phyloP scores from a whole-genome alignment of 1,140 invertebrate genomes.

The Pseudobourletiella spinata region DNA sequence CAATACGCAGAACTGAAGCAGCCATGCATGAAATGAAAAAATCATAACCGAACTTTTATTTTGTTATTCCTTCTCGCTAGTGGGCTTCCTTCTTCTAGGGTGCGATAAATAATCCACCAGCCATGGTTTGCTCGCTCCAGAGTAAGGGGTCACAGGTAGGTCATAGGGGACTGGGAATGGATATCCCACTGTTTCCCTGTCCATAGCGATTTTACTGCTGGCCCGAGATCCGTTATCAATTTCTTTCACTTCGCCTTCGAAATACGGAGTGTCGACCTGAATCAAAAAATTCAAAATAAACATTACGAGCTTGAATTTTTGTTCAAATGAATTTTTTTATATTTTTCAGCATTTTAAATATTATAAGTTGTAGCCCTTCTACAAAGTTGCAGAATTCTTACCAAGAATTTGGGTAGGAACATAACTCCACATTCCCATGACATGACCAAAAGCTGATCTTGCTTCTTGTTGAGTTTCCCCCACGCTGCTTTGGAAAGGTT shows the following conservation, averaged over 20 bases:
- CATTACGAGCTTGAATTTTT: too few species aligned
- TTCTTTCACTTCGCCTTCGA: neutral
- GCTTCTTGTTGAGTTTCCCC: slow-evolving; percentile 64
- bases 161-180: slow-evolving; percentile 5
- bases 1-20: too few species aligned
- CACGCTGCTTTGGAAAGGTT: slow-evolving; percentile 94
- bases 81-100: neutral
- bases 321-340: too few species aligned
- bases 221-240: neutral
- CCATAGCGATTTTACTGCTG: neutral
- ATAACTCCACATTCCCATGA: slow-evolving; percentile 89
- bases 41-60: too few species aligned
- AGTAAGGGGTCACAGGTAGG: neutral
- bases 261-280: neutral
- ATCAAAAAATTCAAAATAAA: neutral
- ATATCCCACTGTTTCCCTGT: neutral
- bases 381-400: too few species aligned
- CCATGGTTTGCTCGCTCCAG: neutral
- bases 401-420: slow-evolving; percentile 74
- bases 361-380: too few species aligned
- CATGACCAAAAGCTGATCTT: slow-evolving; percentile 58
- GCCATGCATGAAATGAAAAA: too few species aligned
- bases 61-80: too few species aligned
- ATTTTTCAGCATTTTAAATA: too few species aligned
- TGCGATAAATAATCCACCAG: neutral